A percentile compares a stretch with the other conserved stretches of the same genome.
These are phyloP conservation scores for Melanerpes formicivorus DNA, from an alignment of 2,113 vertebrate species.

Conservation along the genomic window DNA sequence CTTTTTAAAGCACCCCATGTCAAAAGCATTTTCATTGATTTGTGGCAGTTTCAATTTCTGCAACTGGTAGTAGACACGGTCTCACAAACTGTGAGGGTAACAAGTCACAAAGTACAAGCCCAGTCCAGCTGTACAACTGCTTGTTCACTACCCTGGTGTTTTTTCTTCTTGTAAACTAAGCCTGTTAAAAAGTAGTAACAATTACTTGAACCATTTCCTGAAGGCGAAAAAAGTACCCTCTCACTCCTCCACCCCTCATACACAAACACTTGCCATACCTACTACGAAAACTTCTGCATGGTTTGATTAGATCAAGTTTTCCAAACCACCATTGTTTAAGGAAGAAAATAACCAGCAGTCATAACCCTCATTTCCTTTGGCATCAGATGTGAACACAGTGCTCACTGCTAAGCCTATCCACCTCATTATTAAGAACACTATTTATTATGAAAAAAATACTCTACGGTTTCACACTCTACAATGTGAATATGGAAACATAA, in stretches of 20 bases:
- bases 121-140: neutral
- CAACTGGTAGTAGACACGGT: neutral
- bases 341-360: neutral
- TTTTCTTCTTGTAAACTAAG: neutral
- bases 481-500: neutral
- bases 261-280: neutral
- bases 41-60: neutral
- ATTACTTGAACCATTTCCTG: neutral
- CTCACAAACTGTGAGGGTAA: neutral
- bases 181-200: neutral
- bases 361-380: conserved; percentile 4
- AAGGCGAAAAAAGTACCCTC: neutral
- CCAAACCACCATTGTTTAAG: conserved; percentile 23
- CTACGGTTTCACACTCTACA: neutral
- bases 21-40: neutral
- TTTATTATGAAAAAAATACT: neutral
- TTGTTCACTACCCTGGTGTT: neutral
- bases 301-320: neutral
- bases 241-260: neutral
- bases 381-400: neutral
- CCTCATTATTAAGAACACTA: neutral
- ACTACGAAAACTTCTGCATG: neutral
- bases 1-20: neutral
- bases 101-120: neutral
- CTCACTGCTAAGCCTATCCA: neutral